A percentile compares a stretch with the other conserved stretches of the same genome.
Evolutionary conservation across 2,888 invertebrate genomes (phyloP).

Genomic region (Parelbella ahira): DNA sequence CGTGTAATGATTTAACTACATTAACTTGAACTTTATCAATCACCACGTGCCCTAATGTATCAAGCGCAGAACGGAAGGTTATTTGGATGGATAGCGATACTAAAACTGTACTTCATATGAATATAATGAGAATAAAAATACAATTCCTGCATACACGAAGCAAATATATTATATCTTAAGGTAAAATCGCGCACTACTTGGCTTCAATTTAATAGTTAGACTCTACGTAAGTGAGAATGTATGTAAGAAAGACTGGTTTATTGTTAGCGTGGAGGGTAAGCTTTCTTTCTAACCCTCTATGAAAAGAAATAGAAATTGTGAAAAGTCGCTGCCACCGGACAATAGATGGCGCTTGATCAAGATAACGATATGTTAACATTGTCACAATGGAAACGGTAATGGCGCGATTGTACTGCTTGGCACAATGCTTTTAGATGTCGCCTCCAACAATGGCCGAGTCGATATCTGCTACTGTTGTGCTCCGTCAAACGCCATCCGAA

Average conservation of each 20-base stretch:
- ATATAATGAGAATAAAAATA: too few relatives aligned
- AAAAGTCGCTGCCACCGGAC: constrained; percentile 65
- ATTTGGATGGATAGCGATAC: too few relatives aligned
- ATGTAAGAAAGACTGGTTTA: constrained; percentile 7
- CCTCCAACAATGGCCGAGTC: constrained; percentile 69
- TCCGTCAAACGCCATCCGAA: constrained; percentile 57
- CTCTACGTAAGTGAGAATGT: constrained; percentile 5
- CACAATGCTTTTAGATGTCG: constrained; percentile 78
- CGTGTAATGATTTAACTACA: too few relatives aligned
- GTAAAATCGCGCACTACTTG: not conserved
- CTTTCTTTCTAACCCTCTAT: constrained; percentile 31
- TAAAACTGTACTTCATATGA: too few relatives aligned
- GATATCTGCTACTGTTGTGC: constrained; percentile 65
- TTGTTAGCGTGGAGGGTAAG: constrained; percentile 21
- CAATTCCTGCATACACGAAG: too few relatives aligned
- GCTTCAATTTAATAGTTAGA: constrained; percentile 1
- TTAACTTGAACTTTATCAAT: too few relatives aligned
- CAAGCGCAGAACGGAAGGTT: too few relatives aligned
- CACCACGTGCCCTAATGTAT: too few relatives aligned
- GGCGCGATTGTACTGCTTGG: constrained; percentile 73
- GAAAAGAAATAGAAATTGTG: constrained; percentile 53
- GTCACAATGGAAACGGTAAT: constrained; percentile 77
- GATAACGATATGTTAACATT: constrained; percentile 80
- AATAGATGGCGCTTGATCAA: constrained; percentile 79
- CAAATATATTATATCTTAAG: too few relatives aligned